These are phyloP conservation scores for Spicauda simplicius DNA, from an alignment of 2,888 invertebrate species.

Conservation along the genomic window DNA sequence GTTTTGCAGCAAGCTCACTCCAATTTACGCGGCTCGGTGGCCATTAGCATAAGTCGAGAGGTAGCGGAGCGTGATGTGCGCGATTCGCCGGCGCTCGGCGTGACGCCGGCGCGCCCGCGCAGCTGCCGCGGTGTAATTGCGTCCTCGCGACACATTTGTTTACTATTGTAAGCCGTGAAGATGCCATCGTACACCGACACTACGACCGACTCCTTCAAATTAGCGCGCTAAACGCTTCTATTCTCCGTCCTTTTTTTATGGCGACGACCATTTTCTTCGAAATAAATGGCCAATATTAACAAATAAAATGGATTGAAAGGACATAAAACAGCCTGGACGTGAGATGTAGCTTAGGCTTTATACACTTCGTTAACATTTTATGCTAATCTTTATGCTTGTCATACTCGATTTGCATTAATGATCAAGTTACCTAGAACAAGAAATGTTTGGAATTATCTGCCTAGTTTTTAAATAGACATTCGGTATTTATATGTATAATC, in stretches of 20 bases:
- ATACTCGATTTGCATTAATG: constrained; percentile 15
- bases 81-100: constrained; percentile 69
- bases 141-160: constrained; percentile 81
- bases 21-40: constrained; percentile 80
- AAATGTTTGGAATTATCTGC: neutral
- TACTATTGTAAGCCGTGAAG: constrained; percentile 83
- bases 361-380: constrained; percentile 21
- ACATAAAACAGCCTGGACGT: constrained; percentile 24
- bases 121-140: constrained; percentile 68
- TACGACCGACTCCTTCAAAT: constrained; percentile 73
- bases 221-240: constrained; percentile 65
- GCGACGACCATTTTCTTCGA: constrained; percentile 35
- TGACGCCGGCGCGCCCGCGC: constrained; percentile 55
- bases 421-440: constrained; percentile 6
- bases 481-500: neutral
- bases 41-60: constrained; percentile 82
- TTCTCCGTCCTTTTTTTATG: constrained; percentile 45
- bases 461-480: neutral
- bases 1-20: constrained; percentile 77
- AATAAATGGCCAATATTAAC: constrained; percentile 27
- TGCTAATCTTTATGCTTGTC: constrained; percentile 11
- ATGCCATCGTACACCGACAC: constrained; percentile 77
- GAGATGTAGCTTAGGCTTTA: constrained; percentile 37
- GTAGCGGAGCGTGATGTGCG: constrained; percentile 74
- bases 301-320: constrained; percentile 26